Evolutionary conservation across 2,113 vertebrate genomes (phyloP).

Genomic region (Numida meleagris): DNA sequence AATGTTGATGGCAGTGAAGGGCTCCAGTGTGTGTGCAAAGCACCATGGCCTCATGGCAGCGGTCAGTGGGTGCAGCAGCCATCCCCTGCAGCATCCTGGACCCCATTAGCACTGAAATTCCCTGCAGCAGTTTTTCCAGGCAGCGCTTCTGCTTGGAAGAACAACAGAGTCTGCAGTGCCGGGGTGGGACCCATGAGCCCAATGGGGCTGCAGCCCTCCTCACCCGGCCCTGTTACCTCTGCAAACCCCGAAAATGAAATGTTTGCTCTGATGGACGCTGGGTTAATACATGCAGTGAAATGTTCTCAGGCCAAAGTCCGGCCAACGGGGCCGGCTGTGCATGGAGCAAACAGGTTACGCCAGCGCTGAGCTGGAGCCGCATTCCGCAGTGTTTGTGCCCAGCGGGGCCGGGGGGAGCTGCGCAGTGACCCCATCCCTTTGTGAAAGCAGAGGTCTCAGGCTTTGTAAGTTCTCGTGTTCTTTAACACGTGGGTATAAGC

Average conservation of each 20-base stretch:
- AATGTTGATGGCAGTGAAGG: background rate
- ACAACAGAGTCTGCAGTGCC: too few relatives aligned
- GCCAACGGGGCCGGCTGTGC: background rate
- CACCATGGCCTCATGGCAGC: accelerated
- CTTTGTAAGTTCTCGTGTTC: background rate
- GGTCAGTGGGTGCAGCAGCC: background rate
- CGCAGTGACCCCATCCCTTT: background rate
- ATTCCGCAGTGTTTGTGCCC: slow-evolving; percentile 50
- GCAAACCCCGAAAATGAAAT: background rate
- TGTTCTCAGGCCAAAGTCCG: slow-evolving; percentile 61
- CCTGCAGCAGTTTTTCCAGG: background rate
- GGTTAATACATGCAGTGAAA: slow-evolving; percentile 25
- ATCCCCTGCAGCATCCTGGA: accelerated
- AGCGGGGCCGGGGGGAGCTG: background rate
- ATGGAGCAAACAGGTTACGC: slow-evolving; percentile 25
- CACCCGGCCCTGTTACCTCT: too few relatives aligned
- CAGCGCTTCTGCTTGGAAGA: too few relatives aligned
- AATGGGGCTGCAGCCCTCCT: too few relatives aligned
- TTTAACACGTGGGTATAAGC: background rate
- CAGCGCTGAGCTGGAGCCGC: slow-evolving; percentile 35
- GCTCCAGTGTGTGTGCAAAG: background rate
- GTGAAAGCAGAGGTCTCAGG: background rate
- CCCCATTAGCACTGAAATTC: background rate
- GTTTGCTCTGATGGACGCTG: slow-evolving; percentile 4
- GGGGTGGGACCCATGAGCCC: too few relatives aligned